Evolutionary conservation across 2,888 invertebrate genomes (phyloP).

Genomic region (Himalopsyche tibetana): DNA sequence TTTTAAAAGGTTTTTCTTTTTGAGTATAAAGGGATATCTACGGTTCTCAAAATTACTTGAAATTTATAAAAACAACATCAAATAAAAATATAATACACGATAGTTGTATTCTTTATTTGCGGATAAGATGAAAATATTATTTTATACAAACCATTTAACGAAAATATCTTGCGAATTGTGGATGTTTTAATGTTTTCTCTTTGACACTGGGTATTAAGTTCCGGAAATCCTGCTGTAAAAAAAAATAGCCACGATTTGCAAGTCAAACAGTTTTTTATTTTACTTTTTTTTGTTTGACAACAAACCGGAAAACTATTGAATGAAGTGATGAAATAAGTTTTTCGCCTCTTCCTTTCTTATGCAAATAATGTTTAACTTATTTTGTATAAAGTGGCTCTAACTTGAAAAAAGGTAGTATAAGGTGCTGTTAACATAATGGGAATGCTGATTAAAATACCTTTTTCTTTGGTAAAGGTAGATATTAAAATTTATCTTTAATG

Average conservation of each 20-base stretch:
- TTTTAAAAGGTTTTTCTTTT: too few relatives aligned
- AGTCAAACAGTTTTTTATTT: constrained; percentile 12
- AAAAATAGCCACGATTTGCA: constrained; percentile 3
- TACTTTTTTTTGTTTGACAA: constrained; percentile 28
- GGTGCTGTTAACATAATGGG: constrained; percentile 3
- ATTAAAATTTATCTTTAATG: too few relatives aligned
- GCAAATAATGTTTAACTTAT: constrained; percentile 8
- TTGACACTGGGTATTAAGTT: not conserved
- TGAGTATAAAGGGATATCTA: too few relatives aligned
- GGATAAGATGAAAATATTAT: too few relatives aligned
- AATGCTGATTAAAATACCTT: too few relatives aligned
- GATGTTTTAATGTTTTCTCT: not conserved
- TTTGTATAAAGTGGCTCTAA: not conserved
- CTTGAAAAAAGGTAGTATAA: not conserved
- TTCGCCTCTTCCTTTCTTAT: not conserved
- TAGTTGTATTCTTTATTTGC: too few relatives aligned
- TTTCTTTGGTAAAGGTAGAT: too few relatives aligned
- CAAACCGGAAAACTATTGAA: constrained; percentile 28
- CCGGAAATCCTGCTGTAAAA: not conserved
- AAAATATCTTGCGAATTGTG: not conserved
- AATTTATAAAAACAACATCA: too few relatives aligned
- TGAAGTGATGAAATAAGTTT: constrained; percentile 34
- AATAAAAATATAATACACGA: too few relatives aligned
- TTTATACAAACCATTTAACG: too few relatives aligned
- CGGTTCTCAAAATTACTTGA: too few relatives aligned